Conservation (phyloP, 2,113 vertebrate genomes). For the Genyomyrus donnyi region DNA sequence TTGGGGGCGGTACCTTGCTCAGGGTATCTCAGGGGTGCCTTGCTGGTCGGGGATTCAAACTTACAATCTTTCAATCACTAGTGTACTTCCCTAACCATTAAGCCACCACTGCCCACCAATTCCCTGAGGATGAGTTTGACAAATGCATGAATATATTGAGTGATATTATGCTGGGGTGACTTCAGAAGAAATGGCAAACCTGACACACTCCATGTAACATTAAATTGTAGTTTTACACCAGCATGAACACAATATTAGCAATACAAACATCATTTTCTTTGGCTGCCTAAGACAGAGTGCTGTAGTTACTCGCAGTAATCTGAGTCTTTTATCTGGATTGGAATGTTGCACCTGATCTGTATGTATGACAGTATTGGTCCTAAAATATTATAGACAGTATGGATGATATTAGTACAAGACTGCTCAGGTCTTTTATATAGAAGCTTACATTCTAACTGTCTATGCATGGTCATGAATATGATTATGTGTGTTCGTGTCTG, state of each 20-base stretch:
- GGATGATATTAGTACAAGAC: background rate
- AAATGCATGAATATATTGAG: background rate
- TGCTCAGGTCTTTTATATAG: background rate
- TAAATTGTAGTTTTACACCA: background rate
- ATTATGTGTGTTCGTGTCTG: slow-evolving; percentile 18
- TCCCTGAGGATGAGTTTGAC: background rate
- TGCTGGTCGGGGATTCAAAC: too few species aligned
- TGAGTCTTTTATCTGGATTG: background rate
- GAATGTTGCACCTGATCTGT: background rate
- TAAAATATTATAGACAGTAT: background rate
- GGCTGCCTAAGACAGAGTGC: background rate
- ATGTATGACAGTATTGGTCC: background rate
- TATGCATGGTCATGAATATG: background rate
- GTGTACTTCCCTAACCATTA: too few species aligned
- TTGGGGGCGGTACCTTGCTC: too few species aligned
- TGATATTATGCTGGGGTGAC: background rate
- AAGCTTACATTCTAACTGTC: background rate
- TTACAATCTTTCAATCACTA: too few species aligned
- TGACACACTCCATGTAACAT: background rate
- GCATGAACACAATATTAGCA: background rate
- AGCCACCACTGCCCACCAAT: too few species aligned
- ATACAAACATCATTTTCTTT: background rate
- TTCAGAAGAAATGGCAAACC: background rate
- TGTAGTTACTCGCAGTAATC: background rate
- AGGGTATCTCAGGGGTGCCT: too few species aligned